Evolutionary conservation across 2,888 invertebrate genomes (phyloP), one percentile per base, ranked within the genome.

Genomic region (Mythimna pallens): DNA sequence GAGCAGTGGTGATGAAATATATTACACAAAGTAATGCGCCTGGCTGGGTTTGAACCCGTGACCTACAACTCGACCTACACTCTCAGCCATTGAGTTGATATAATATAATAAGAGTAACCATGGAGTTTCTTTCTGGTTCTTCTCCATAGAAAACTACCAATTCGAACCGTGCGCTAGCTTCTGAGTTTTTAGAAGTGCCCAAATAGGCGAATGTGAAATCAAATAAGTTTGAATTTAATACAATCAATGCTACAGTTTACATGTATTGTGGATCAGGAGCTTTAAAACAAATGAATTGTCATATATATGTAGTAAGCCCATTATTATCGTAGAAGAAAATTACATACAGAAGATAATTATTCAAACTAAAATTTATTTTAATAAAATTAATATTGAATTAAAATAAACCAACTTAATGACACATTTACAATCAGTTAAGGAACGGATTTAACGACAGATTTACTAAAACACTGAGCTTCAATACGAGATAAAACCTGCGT

Each of bases 371-470:
- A 63, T 68, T 10, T 40, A 58, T 34, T 14, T 36, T 6, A 61
- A n/a, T 20, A 34, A 40, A 64, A 77, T 54, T 8, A 58, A 20
- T 20, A 36, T 59, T 69, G 2, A n/a, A 58, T 30, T n/a, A 3
- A 59, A 55, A 54, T 22, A 40, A 67, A 40, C n/a, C 12, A 58
- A 47, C 30, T 68, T 30, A 66, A 70, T 58, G 36, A 43, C 47
- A 43, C 40, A 55, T 64, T 67, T 22, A 78, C 54, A 43, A 54
- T 34, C 12, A 20, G 9, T n/a, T 67, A 52, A 57, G 54, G 20
- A 65, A 67, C 40, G n/a, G 50, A 57, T 59, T 63, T 52, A 81
- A 81, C 43, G 70, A 71, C 67, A 65, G 59, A 71, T 58, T 78
- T 67, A 66, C 50, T 67, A 57, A 81, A 64, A 75, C 47, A 67